Percentiles rank a stretch among this genome's conserved stretches.
phyloP scores from a whole-genome alignment of 92 coral and sea anemone species.

The Epizoanthus fatuus region DNA sequence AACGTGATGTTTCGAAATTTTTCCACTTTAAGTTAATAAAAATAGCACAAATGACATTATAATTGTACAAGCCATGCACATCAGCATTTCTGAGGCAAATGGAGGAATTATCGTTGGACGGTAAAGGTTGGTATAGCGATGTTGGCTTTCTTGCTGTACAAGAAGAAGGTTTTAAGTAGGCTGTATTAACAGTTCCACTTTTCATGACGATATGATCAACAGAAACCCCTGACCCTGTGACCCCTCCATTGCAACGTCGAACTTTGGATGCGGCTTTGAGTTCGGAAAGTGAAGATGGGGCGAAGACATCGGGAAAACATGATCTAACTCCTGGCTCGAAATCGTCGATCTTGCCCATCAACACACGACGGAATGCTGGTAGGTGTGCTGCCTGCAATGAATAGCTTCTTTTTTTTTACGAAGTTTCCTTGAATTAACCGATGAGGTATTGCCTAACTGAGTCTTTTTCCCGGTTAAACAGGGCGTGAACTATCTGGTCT shows the following conservation, averaged over 20 bases:
- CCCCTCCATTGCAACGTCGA: background rate
- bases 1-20: background rate
- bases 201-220: background rate
- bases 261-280: constrained; percentile 1
- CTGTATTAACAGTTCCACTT: background rate
- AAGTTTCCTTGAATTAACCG: background rate
- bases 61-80: constrained; percentile 2
- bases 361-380: constrained; percentile 1
- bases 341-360: constrained; percentile 8
- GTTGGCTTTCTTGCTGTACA: background rate
- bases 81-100: background rate
- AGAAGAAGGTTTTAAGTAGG: background rate
- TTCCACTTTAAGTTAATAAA: background rate
- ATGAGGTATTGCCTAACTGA: constrained; percentile 7
- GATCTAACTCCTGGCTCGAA: background rate
- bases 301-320: background rate
- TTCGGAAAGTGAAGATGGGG: constrained; percentile 6
- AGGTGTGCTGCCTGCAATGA: background rate
- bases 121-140: background rate
- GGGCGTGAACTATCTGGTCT: no score
- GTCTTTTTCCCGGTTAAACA: no score
- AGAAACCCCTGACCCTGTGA: constrained; percentile 9
- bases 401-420: background rate
- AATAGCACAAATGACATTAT: background rate
- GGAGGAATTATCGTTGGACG: background rate